Percentiles rank a stretch among this genome's conserved stretches.
phyloP scores from a whole-genome alignment of 2,888 invertebrate genomes.

The Dasypolia templi region DNA sequence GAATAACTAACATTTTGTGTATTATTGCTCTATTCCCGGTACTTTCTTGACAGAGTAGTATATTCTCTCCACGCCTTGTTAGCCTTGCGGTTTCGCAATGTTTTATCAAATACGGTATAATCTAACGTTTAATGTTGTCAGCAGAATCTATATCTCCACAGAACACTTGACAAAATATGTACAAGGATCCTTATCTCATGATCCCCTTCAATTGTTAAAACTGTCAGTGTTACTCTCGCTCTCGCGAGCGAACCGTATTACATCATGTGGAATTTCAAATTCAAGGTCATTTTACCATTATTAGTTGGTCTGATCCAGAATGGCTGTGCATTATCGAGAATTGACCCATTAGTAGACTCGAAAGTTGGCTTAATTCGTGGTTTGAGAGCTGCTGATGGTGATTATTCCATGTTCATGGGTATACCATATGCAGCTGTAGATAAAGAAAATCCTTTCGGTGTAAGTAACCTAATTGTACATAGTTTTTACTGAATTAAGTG shows the following conservation, averaged over 20 bases:
- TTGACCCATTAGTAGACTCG: conserved; percentile 77
- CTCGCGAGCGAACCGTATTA: neutral
- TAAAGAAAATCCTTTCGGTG: conserved; percentile 77
- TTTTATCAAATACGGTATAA: conserved; percentile 32
- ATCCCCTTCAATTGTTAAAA: conserved; percentile 2
- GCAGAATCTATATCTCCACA: conserved; percentile 34
- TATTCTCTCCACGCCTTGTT: neutral
- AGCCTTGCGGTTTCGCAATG: conserved; percentile 30
- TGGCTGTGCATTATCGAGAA: conserved; percentile 60
- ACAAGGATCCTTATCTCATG: conserved; percentile 39
- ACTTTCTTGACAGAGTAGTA: no score
- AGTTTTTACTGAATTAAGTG: no score
- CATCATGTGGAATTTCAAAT: neutral
- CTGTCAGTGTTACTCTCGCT: conserved; percentile 4
- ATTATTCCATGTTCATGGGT: conserved; percentile 79
- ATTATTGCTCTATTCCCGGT: no score
- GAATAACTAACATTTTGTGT: no score
- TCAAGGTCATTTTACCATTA: conserved; percentile 5
- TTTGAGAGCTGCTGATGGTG: conserved; percentile 73
- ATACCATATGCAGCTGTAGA: conserved; percentile 79
- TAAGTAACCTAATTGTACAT: conserved; percentile 68
- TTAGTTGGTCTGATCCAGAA: conserved; percentile 50
- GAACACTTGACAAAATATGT: conserved; percentile 35
- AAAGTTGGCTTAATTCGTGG: conserved; percentile 76
- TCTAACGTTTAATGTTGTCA: conserved; percentile 21